Evolutionary conservation across 2,888 invertebrate species (phyloP), one percentile per base, ranked within the genome.

Genomic region (Mythimna impura): DNA sequence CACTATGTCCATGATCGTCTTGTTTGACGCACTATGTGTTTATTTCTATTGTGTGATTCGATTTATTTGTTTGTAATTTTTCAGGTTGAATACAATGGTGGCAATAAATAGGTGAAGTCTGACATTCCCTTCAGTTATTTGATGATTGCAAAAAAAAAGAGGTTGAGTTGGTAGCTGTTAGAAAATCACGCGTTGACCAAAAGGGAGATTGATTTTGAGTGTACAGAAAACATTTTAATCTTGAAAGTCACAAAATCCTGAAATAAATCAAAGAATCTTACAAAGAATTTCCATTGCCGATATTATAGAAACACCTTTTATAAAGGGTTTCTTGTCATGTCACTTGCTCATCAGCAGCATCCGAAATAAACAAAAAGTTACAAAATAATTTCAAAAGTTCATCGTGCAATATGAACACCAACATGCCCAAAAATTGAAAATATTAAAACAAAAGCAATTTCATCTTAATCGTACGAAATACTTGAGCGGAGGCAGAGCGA

Each of bases 391-490:
- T 81, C 74, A 80, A 81, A 83, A 82, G 84, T 83, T 86, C 83
- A 88, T 82, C 73, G 82, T 83, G 81, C 76, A 88, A 65, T 78
- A 78, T 83, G 71, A 85, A 83, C 62, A 74, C 68, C 52, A 80
- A 86, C 87, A 89, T 83, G 86, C 79, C 82, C 84, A 89, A 91
- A 89, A 88, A 88, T 85, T 90, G 76, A 91, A 93, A 93, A 93
- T 91, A 91, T 83, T 91, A 91, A 92, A 93, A 94, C 90, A 94
- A 95, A 94, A 94, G 90, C 89, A 92, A 92, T 90, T 93, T 94
- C 92, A 91, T 93, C 93, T 95, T 95, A 94, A 96, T 95, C 94
- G 92, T 92, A 93, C 93, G 93, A 94, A 96, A 95, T 95, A 95
- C 94, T 95, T 88, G 92, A 92, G 91, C 93, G 92, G 91, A 93